phyloP scores from a whole-genome alignment of 1,140 invertebrate genomes.

The Arion vulgaris region DNA sequence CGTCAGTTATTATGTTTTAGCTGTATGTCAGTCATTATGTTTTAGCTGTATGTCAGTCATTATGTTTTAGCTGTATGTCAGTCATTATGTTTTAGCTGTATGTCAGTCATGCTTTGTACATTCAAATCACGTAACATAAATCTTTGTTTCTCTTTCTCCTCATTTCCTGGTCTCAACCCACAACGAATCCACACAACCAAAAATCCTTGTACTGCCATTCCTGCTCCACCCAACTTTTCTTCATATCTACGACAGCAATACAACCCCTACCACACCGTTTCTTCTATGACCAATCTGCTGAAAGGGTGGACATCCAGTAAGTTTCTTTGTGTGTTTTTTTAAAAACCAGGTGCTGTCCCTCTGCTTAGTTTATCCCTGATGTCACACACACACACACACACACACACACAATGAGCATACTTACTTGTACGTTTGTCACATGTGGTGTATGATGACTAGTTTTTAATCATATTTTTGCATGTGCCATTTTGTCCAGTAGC shows the following conservation, averaged over 20 bases:
- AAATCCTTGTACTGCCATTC: not conserved
- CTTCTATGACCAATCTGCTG: constrained; percentile 84
- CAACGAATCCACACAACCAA: not conserved
- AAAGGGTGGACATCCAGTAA: constrained; percentile 82
- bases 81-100: too few species aligned
- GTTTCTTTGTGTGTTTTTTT: constrained; percentile 43
- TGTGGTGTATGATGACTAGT: not conserved
- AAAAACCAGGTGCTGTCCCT: constrained; percentile 8
- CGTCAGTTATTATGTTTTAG: too few species aligned
- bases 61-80: too few species aligned
- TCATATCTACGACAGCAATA: constrained; percentile 58
- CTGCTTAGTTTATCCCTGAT: constrained; percentile 17
- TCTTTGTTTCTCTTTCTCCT: constrained; percentile 6
- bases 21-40: too few species aligned
- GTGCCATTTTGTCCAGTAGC: too few species aligned
- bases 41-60: too few species aligned
- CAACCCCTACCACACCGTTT: constrained; percentile 90
- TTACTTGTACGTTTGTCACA: not conserved
- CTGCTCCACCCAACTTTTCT: not conserved
- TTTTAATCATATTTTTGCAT: too few species aligned
- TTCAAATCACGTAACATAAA: not conserved
- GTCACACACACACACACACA: not conserved
- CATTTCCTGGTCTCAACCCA: not conserved
- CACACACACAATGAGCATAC: not conserved
- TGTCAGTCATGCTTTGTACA: constrained; percentile 4